Evolutionary conservation across 2,888 invertebrate species (phyloP).

Genomic region (Tuta absoluta): DNA sequence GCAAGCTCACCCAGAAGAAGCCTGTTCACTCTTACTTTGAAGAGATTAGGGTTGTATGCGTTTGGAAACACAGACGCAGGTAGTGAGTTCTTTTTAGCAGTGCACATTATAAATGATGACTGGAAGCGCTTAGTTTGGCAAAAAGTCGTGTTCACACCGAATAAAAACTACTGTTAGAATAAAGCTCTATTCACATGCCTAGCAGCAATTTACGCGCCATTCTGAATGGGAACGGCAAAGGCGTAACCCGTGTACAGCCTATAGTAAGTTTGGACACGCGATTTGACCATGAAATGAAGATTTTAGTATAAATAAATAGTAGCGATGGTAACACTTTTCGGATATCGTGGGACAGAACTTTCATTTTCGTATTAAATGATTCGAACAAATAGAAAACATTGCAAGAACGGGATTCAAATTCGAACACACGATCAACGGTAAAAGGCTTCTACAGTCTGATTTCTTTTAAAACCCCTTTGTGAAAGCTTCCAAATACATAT

Average conservation of each 20-base stretch:
- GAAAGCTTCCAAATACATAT: too few relatives aligned
- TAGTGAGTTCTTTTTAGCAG: too few relatives aligned
- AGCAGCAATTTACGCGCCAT: background rate
- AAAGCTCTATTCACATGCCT: background rate
- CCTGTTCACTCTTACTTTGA: too few relatives aligned
- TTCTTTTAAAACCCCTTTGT: too few relatives aligned
- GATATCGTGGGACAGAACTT: background rate
- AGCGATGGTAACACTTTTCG: background rate
- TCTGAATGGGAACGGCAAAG: background rate
- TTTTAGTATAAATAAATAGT: background rate
- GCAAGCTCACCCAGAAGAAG: too few relatives aligned
- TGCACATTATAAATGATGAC: too few relatives aligned
- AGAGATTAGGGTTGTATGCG: too few relatives aligned
- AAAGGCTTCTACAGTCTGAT: too few relatives aligned
- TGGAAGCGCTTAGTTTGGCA: too few relatives aligned
- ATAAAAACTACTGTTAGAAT: conserved; percentile 5
- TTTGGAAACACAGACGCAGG: too few relatives aligned
- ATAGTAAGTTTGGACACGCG: conserved; percentile 2
- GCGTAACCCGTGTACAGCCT: background rate
- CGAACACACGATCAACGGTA: too few relatives aligned
- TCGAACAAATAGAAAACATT: background rate
- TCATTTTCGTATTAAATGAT: background rate
- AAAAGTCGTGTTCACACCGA: conserved; percentile 1
- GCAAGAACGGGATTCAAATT: too few relatives aligned
- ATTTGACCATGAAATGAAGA: background rate